These are phyloP conservation scores for Drosophila prosaltans DNA, from an alignment of 1,140 invertebrate species.

Conservation along the genomic window DNA sequence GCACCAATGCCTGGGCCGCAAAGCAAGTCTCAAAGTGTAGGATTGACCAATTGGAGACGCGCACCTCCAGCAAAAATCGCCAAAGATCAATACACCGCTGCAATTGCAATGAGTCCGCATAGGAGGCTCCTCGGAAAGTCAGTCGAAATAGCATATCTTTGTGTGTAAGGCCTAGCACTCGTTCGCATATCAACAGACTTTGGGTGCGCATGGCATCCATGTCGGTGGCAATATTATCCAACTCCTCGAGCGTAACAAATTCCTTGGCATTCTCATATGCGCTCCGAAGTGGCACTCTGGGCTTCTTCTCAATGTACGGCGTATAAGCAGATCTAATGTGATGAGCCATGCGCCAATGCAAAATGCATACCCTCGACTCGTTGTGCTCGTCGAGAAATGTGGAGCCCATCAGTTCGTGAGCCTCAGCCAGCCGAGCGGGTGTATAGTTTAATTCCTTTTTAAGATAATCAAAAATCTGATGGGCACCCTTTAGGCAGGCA, in stretches of 20 bases:
- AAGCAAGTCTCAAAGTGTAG: constrained; percentile 90
- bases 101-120: constrained; percentile 92
- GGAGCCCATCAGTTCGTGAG: constrained; percentile 89
- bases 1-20: constrained; percentile 90
- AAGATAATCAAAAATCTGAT: constrained; percentile 91
- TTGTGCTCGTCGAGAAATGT: constrained; percentile 93
- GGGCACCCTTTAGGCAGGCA: constrained; percentile 94
- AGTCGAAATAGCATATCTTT: constrained; percentile 93
- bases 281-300: constrained; percentile 84
- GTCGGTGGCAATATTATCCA: constrained; percentile 89
- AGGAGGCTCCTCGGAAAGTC: constrained; percentile 90
- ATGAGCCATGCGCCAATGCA: constrained; percentile 88
- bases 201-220: constrained; percentile 92
- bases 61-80: constrained; percentile 90
- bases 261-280: constrained; percentile 88
- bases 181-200: constrained; percentile 91
- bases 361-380: constrained; percentile 87
- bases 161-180: constrained; percentile 91
- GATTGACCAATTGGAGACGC: constrained; percentile 91
- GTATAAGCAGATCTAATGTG: constrained; percentile 84
- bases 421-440: constrained; percentile 89
- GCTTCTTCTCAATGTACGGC: constrained; percentile 84
- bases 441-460: constrained; percentile 87
- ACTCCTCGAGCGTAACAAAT: constrained; percentile 88
- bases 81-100: constrained; percentile 94